Evolutionary conservation across 2,113 vertebrate genomes (phyloP), one percentile per base, ranked within the genome.

Genomic region (Notarius quadriscutis): DNA sequence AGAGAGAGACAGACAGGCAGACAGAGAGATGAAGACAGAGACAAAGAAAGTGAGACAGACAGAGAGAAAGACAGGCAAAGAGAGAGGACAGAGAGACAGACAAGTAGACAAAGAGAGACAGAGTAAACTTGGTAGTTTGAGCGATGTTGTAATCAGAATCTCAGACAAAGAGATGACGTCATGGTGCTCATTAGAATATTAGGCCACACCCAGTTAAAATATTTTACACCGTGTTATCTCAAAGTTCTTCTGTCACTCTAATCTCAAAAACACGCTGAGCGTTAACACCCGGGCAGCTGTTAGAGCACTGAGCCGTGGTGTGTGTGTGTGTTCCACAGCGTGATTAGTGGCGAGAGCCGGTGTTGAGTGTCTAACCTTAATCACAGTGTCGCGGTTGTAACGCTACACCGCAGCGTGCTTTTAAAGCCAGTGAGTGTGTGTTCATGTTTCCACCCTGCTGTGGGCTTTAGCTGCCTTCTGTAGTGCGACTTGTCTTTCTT

Each of bases 361-460:
- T 84, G 81, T 67, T 41, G 41, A 67, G 81, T 65, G 81, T 53
- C 17, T 60, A 69, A 55, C 82, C 50, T 17, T 84, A 84, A 84
- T 69, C 50, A 84, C 82, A 55, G 83, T 48, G 48, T 62, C 22
- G n/a, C 6, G 50, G 82, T 69, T n/a, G 81, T 15, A 69, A 48
- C 50, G 6, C 81, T 53, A 58, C 48, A 83, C 27, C 25, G 15
- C 63, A 7, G 63, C 69, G 83, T 50, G 65, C 20, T 27, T 82
- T 50, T 82, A 25, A 27, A 18, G 30, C 30, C 41, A 41, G 41
- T 41, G 20, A 18, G 81, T 82, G 60, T 14, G 58, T 17, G 18
- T 12, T 25, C 58, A 15, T 5, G 9, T 50, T 15, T 65, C 60
- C 34, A 2, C 30, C 30, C 58, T 7, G 41, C 58, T 63, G 50